Percentiles rank a stretch among this genome's conserved stretches.
These are phyloP conservation scores for Malacoraja senta DNA, from an alignment of 2,797 vertebrate species.

Conservation along the genomic window DNA sequence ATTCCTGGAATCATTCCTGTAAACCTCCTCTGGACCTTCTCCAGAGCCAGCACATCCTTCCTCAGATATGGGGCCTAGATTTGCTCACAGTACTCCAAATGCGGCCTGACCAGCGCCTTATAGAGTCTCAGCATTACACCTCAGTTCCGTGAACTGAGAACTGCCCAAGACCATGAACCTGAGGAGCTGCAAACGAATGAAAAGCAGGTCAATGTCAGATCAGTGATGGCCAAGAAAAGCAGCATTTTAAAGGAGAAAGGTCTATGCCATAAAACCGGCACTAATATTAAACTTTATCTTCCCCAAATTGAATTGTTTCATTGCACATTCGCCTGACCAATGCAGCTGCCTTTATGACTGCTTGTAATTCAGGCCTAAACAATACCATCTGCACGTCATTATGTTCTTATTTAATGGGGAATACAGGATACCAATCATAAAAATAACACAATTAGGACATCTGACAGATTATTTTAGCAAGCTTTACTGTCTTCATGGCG, in stretches of 20 bases:
- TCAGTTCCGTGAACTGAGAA: not conserved
- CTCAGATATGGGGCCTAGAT: too few species aligned
- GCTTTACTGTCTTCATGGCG: not conserved
- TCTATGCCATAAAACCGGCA: not conserved
- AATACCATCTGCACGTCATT: not conserved
- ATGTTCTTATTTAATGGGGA: not conserved
- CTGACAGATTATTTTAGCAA: constrained; percentile 11
- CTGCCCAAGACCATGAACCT: not conserved
- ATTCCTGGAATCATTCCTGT: too few species aligned
- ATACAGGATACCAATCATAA: not conserved
- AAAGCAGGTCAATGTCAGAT: not conserved
- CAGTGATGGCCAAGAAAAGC: not conserved
- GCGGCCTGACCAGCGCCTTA: too few species aligned
- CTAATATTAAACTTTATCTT: not conserved
- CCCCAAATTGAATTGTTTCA: not conserved
- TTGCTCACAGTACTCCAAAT: too few species aligned
- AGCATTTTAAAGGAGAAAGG: not conserved
- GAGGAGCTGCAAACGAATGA: not conserved
- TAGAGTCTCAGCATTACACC: too few species aligned
- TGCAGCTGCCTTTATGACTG: not conserved
- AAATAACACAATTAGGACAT: not conserved
- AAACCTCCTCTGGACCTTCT: too few species aligned
- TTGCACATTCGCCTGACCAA: not conserved
- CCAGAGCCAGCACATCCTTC: too few species aligned
- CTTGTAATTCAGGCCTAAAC: not conserved